Evolutionary conservation across 2,797 vertebrate species (phyloP).

Genomic region (Diplodus puntazzo): DNA sequence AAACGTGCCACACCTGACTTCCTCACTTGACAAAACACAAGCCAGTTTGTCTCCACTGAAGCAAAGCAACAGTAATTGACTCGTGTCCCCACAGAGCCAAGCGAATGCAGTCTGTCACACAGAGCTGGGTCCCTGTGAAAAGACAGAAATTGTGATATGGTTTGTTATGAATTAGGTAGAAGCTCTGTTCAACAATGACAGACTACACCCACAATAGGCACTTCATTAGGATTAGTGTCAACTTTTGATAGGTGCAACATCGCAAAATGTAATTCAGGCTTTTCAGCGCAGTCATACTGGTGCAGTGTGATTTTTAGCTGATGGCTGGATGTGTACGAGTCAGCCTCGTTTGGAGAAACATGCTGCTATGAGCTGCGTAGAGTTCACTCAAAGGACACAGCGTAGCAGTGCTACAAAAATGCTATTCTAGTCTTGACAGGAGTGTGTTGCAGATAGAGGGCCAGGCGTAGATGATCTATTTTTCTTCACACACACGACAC

Average conservation of each 20-base stretch:
- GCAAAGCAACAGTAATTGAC: conserved; percentile 61
- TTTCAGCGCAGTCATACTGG: conserved; percentile 25
- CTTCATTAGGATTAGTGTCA: conserved; percentile 57
- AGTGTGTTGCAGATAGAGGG: conserved; percentile 34
- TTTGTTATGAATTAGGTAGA: conserved; percentile 41
- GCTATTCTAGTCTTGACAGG: conserved; percentile 44
- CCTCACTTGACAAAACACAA: conserved; percentile 42
- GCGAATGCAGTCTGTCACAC: conserved; percentile 45
- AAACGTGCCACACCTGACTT: conserved; percentile 46
- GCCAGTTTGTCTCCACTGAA: conserved; percentile 28
- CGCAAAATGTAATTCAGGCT: conserved; percentile 31
- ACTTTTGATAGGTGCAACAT: conserved; percentile 37
- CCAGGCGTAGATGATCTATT: conserved; percentile 40
- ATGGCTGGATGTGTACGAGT: conserved; percentile 47
- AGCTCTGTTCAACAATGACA: conserved; percentile 37
- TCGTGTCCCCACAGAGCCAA: conserved; percentile 43
- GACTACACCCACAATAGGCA: conserved; percentile 42
- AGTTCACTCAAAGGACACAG: conserved; percentile 55
- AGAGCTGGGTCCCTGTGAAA: conserved; percentile 14
- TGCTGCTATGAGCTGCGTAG: conserved; percentile 21
- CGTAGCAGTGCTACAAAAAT: conserved; percentile 30
- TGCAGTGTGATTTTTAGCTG: conserved; percentile 44
- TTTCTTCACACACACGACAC: conserved; percentile 31
- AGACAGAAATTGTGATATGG: conserved; percentile 38
- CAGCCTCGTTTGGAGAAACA: conserved; percentile 26